These are phyloP conservation scores for Gnathonemus longibarbis DNA, from an alignment of 2,113 vertebrate genomes.

Conservation along the genomic window DNA sequence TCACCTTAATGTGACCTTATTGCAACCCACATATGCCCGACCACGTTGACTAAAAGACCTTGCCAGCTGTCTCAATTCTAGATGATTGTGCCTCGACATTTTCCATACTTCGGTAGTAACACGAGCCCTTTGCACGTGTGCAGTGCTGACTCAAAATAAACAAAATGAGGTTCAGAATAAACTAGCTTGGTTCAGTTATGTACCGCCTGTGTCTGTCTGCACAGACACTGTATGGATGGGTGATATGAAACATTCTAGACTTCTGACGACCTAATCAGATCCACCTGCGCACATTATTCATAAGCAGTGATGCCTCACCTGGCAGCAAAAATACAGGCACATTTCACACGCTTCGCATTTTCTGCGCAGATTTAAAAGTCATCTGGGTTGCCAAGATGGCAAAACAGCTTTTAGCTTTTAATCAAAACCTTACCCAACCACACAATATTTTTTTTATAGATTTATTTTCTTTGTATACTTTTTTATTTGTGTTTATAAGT, in stretches of 20 bases:
- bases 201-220: background rate
- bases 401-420: background rate
- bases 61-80: constrained; percentile 56
- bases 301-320: constrained; percentile 15
- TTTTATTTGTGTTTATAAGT: background rate
- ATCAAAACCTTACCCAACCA: background rate
- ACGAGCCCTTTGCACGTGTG: constrained; percentile 42
- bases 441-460: constrained; percentile 9
- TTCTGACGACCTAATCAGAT: constrained; percentile 28
- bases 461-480: background rate
- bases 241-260: constrained; percentile 16
- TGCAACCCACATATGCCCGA: constrained; percentile 59
- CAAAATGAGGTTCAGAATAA: constrained; percentile 12
- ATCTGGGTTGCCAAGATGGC: constrained; percentile 2
- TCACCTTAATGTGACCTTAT: constrained; percentile 61
- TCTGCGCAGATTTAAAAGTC: background rate
- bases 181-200: background rate
- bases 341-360: background rate
- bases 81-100: constrained; percentile 69
- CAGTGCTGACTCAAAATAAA: background rate
- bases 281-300: constrained; percentile 26
- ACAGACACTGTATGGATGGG: background rate
- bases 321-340: background rate
- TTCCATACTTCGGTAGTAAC: constrained; percentile 66
- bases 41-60: constrained; percentile 66